Evolutionary conservation across 1,140 invertebrate species (phyloP).

Genomic region (Drosophila pectinifera): DNA sequence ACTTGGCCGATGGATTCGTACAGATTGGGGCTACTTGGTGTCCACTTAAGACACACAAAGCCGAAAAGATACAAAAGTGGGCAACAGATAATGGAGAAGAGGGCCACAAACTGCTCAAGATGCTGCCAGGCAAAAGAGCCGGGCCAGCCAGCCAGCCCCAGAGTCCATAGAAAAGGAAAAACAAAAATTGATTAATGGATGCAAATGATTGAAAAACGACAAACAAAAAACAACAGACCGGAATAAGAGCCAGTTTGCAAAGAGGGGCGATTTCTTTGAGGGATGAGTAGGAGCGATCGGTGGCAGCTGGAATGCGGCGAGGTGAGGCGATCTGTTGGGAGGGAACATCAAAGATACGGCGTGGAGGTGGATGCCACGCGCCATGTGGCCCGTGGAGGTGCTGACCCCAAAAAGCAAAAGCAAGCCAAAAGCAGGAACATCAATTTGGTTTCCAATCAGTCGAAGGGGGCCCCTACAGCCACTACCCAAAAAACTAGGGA

Average conservation of each 20-base stretch:
- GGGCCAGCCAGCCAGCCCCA: slow-evolving; percentile 3
- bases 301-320: background rate
- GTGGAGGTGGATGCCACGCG: slow-evolving; percentile 55
- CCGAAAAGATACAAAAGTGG: slow-evolving; percentile 50
- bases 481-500: background rate
- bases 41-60: slow-evolving; percentile 75
- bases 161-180: slow-evolving; percentile 21
- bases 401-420: slow-evolving; percentile 62
- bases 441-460: slow-evolving; percentile 74
- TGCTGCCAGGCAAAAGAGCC: slow-evolving; percentile 20
- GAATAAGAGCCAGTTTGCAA: slow-evolving; percentile 18
- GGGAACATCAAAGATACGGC: slow-evolving; percentile 65
- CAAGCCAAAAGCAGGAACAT: slow-evolving; percentile 37
- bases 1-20: slow-evolving; percentile 48
- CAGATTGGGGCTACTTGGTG: slow-evolving; percentile 58
- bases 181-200: slow-evolving; percentile 82
- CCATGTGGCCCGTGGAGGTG: slow-evolving; percentile 64
- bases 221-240: slow-evolving; percentile 44
- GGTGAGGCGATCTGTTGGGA: slow-evolving; percentile 14
- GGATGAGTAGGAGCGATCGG: background rate
- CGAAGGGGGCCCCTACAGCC: slow-evolving; percentile 53
- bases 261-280: background rate
- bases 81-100: slow-evolving; percentile 33
- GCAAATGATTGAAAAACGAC: slow-evolving; percentile 78
- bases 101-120: slow-evolving; percentile 8